These are phyloP conservation scores for Microtus obscurus DNA, from an alignment of 2,797 vertebrate genomes.

Conservation along the genomic window DNA sequence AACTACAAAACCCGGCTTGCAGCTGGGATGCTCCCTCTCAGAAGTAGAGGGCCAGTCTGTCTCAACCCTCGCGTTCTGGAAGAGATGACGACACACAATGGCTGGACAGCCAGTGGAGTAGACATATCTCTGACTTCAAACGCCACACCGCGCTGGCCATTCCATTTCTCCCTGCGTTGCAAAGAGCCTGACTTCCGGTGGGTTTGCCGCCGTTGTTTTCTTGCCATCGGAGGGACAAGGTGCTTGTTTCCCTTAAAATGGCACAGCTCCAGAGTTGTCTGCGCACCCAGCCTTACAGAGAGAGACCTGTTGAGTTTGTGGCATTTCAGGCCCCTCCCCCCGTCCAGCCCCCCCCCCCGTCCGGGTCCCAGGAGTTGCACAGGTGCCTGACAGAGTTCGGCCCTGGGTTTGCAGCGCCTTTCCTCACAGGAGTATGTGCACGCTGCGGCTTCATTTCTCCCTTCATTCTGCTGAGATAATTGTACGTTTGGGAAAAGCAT, in stretches of 20 bases:
- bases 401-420: background rate
- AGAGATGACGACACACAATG: no score
- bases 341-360: background rate
- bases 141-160: no score
- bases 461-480: conserved; percentile 45
- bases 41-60: background rate
- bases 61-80: background rate
- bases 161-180: fast-evolving
- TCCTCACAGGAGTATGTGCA: background rate
- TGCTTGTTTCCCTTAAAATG: background rate
- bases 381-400: background rate
- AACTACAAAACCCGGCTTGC: background rate
- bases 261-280: background rate
- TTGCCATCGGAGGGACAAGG: background rate
- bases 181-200: background rate
- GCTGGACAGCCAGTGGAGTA: background rate
- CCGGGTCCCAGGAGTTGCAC: background rate
- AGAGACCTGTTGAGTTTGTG: background rate
- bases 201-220: background rate
- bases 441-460: background rate
- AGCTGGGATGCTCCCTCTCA: background rate
- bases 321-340: background rate
- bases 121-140: background rate
- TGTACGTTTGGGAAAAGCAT: conserved; percentile 1
- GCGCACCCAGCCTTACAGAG: background rate